phyloP scores from a whole-genome alignment of 2,797 vertebrate genomes.

The Paguma larvata region DNA sequence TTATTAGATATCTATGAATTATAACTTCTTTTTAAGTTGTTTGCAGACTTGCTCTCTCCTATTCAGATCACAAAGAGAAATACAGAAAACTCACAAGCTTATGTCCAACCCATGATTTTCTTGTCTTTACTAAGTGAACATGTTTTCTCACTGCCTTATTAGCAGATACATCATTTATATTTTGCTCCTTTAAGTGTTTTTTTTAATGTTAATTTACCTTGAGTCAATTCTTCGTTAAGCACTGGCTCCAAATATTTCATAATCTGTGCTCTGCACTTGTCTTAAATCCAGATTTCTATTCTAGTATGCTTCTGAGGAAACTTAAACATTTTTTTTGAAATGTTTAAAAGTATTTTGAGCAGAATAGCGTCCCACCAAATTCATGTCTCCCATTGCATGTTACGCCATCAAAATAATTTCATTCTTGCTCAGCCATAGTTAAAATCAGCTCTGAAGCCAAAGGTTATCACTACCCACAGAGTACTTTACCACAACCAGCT shows the following conservation, averaged over 20 bases:
- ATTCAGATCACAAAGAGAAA: conserved; percentile 43
- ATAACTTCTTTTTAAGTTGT: conserved; percentile 22
- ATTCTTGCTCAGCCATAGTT: not conserved
- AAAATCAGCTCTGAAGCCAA: not conserved
- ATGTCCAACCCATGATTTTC: not conserved
- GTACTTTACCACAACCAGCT: not conserved
- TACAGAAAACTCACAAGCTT: not conserved
- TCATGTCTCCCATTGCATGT: not conserved
- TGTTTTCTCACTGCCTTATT: not conserved
- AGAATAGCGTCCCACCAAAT: not conserved
- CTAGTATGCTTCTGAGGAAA: not conserved
- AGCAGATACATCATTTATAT: not conserved
- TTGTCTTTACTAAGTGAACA: not conserved
- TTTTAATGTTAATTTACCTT: conserved; percentile 57
- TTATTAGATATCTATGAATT: conserved; percentile 58
- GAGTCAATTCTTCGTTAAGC: conserved; percentile 28
- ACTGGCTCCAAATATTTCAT: conserved; percentile 46
- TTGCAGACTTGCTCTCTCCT: not conserved
- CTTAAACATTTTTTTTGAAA: not conserved
- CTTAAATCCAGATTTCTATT: conserved; percentile 12
- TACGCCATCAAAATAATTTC: not conserved
- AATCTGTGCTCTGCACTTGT: not conserved
- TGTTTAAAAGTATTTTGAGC: conserved; percentile 2
- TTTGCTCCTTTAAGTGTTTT: conserved; percentile 1
- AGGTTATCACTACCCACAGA: not conserved